phyloP scores from a whole-genome alignment of 2,797 vertebrate genomes.

The Mergus octosetaceus region DNA sequence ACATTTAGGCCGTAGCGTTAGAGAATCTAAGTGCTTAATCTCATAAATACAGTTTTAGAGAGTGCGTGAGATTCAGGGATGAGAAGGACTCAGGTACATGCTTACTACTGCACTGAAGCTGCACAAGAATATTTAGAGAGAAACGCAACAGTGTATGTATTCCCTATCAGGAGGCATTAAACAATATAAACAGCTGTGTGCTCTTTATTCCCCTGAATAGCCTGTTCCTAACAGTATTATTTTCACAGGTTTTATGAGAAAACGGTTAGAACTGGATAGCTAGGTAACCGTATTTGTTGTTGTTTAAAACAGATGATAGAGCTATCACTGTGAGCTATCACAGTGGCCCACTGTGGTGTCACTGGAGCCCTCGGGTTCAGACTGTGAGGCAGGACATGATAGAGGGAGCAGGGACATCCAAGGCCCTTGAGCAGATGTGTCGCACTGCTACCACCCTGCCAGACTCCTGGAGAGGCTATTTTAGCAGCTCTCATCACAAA shows the following conservation, averaged over 20 bases:
- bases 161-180: conserved; percentile 35
- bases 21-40: background rate
- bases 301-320: background rate
- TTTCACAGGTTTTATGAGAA: conserved; percentile 41
- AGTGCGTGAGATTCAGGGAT: background rate
- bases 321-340: too few species aligned
- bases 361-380: background rate
- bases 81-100: background rate
- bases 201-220: conserved; percentile 20
- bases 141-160: background rate
- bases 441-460: background rate
- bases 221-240: conserved; percentile 29
- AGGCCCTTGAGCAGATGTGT: background rate
- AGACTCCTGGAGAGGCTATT: background rate
- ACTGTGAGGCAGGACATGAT: background rate
- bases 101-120: background rate
- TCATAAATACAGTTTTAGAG: background rate
- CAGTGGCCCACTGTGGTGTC: background rate
- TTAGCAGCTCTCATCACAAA: background rate
- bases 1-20: background rate
- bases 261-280: conserved; percentile 25
- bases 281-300: background rate
- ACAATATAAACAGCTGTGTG: conserved; percentile 17
- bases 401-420: background rate
- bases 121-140: background rate